Base-by-base conservation (phyloP, 2,113 vertebrate species). In the Cichladusa arquata region DNA sequence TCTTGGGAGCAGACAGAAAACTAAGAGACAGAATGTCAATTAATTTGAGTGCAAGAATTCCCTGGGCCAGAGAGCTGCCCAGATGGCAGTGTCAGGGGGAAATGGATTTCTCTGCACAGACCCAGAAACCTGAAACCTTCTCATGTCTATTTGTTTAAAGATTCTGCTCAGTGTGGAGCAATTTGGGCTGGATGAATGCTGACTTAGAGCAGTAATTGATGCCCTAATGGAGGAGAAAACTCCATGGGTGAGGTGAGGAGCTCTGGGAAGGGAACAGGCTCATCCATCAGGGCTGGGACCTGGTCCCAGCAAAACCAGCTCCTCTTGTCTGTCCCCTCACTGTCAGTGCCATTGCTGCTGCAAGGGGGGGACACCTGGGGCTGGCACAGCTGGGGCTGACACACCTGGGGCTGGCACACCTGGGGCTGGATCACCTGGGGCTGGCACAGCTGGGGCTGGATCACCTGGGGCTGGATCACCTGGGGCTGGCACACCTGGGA, bases 1-100 rank as follows among this genome's bases (percentile, higher is more conserved):
- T 71, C 81, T 74, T 57, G 54, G 72, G 70, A 81, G 65, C 51
- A 81, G 91, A 61, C 22, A 86, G 87, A 81, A 92, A 94, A 81
- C 48, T 12, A 87, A 83, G 87, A 86, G 70, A 58, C 90, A 64
- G 92, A 84, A 91, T 36, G 85, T 84, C 78, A 74, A 89, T 91
- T 81, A 85, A 84, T 89, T 47, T 19, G 90, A 58, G 81, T 18
- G 34, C 47, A 50, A 85, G 87, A 89, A 91, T 58, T 67, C 87
- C 88, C 58, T 1, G 6, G 81, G 84, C 84, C 1, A 0, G 69
- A 79, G 85, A 94, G 69, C 33, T 18, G 79, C 48, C 22, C 90
- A 67, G 92, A 60, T 36, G 57, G 69, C 18, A 5, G 34, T 8
- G n/a, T 56, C 87, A 71, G 61, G 29, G 47, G 61, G 78, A 73